Percentiles rank a stretch among this genome's conserved stretches.
These are phyloP conservation scores for Graptemys geographica DNA, from an alignment of 2,797 vertebrate species.

Conservation along the genomic window DNA sequence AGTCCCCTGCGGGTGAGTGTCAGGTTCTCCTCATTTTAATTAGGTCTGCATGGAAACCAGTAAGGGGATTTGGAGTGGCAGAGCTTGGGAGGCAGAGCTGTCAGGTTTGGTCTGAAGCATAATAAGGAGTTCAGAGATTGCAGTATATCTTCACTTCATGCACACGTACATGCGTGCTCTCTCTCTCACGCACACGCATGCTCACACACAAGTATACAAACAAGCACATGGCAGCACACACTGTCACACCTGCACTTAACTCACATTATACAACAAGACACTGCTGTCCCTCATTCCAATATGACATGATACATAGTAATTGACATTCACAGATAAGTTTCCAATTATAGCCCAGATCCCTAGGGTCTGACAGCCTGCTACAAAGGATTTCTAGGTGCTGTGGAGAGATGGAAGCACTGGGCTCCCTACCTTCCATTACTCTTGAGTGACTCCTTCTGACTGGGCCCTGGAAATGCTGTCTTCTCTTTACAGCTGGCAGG, in stretches of 20 bases:
- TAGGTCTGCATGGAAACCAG: background rate
- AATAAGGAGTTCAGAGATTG: background rate
- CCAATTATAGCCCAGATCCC: background rate
- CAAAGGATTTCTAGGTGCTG: background rate
- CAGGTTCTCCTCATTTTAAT: conserved; percentile 28
- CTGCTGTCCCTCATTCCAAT: background rate
- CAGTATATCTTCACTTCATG: accelerated
- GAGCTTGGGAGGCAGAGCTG: background rate
- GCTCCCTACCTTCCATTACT: background rate
- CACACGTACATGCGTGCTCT: accelerated
- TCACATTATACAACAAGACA: background rate
- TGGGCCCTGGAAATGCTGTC: background rate
- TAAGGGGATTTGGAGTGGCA: accelerated
- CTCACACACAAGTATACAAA: accelerated
- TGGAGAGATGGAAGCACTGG: accelerated
- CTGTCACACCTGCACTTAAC: background rate
- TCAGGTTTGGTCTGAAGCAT: background rate
- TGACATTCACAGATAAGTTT: background rate
- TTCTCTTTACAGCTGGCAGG: background rate
- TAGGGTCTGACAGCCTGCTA: accelerated
- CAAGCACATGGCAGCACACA: background rate
- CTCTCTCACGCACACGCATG: accelerated
- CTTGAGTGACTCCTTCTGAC: background rate
- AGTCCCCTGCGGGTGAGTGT: accelerated
- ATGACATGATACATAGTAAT: accelerated